These are phyloP conservation scores for Schizothorax lantsangensis DNA, from an alignment of 2,797 vertebrate species.

Conservation along the genomic window DNA sequence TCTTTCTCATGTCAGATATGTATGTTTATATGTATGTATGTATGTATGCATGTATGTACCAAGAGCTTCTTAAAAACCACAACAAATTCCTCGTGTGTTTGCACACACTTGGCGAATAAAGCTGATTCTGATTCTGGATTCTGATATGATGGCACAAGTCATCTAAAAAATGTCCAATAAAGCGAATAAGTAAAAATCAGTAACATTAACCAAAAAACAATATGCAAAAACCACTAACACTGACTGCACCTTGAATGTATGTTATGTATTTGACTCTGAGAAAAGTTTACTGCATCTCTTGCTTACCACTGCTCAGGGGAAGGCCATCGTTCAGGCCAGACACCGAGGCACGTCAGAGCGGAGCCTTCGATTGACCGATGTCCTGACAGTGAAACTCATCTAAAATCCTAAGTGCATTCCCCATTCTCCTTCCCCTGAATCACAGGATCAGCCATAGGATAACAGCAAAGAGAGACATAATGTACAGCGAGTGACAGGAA, in stretches of 20 bases:
- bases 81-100: too few species aligned
- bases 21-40: too few species aligned
- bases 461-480: constrained; percentile 36
- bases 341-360: not conserved
- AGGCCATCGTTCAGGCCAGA: constrained; percentile 12
- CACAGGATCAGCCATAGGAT: constrained; percentile 21
- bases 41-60: too few species aligned
- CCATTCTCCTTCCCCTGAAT: constrained; percentile 22
- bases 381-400: constrained; percentile 33
- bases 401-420: constrained; percentile 13
- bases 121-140: too few species aligned
- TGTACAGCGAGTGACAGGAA: constrained; percentile 11
- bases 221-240: not conserved
- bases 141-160: not conserved
- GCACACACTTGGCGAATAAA: too few species aligned
- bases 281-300: constrained; percentile 9
- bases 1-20: too few species aligned
- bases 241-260: not conserved
- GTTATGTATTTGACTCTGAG: not conserved
- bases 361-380: constrained; percentile 30
- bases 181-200: not conserved
- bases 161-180: not conserved
- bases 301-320: constrained; percentile 13
- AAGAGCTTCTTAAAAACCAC: too few species aligned
- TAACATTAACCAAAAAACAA: not conserved